Evolutionary conservation across 2,113 vertebrate species (phyloP).

Genomic region (Scomber scombrus): DNA sequence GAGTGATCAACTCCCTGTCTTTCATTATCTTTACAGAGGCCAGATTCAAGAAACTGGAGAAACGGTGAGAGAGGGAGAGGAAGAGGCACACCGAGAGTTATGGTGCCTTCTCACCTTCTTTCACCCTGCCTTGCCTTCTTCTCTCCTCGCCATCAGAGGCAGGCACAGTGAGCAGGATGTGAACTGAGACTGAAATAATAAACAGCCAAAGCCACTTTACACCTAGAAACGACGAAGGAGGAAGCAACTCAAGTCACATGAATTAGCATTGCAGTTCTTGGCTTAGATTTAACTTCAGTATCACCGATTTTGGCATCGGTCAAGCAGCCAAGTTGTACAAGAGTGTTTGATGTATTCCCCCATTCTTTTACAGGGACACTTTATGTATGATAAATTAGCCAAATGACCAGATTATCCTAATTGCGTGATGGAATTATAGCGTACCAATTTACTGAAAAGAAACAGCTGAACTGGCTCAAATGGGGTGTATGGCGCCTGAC

Average conservation of each 20-base stretch:
- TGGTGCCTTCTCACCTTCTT: conserved; percentile 45
- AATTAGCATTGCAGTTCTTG: conserved; percentile 19
- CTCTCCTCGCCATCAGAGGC: conserved; percentile 35
- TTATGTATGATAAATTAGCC: neutral
- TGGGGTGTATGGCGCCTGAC: neutral
- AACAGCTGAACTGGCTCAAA: neutral
- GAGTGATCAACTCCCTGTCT: conserved; percentile 7
- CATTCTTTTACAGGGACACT: neutral
- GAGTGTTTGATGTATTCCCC: neutral
- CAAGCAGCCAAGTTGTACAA: conserved; percentile 6
- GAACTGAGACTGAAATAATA: conserved; percentile 72
- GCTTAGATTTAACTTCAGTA: conserved; percentile 33
- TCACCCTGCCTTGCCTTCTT: conserved; percentile 35
- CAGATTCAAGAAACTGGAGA: conserved; percentile 83
- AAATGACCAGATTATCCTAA: neutral
- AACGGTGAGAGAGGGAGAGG: conserved; percentile 70
- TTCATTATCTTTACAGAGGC: conserved; percentile 69
- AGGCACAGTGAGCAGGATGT: conserved; percentile 54
- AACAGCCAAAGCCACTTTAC: conserved; percentile 54
- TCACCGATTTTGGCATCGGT: conserved; percentile 22
- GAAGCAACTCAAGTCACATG: conserved; percentile 48
- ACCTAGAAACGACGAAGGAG: conserved; percentile 28
- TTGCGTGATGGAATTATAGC: neutral
- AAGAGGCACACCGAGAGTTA: conserved; percentile 25
- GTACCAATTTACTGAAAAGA: neutral